Conservation (phyloP, 2,113 vertebrate species). For the Hippoglossus stenolepis region DNA sequence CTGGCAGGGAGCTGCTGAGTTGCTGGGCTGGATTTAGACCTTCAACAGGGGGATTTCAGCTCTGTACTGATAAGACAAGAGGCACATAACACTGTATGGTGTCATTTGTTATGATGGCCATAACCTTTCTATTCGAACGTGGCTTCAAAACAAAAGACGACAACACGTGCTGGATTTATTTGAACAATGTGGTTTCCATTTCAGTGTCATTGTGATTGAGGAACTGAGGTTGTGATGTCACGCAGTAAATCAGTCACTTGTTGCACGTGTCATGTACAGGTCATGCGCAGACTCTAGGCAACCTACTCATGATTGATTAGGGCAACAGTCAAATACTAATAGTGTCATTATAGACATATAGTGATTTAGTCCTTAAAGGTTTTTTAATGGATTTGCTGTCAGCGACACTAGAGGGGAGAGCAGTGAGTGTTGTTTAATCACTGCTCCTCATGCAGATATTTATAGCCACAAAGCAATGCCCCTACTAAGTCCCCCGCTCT, state of each 20-base stretch:
- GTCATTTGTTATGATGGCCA: slow-evolving; percentile 20
- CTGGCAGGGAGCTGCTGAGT: slow-evolving; percentile 60
- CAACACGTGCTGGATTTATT: neutral
- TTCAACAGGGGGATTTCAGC: slow-evolving; percentile 60
- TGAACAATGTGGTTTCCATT: neutral
- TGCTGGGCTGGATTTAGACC: slow-evolving; percentile 79
- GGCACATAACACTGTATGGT: slow-evolving; percentile 14
- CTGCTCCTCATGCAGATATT: slow-evolving; percentile 57
- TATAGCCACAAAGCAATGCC: slow-evolving; percentile 76
- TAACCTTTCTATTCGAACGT: slow-evolving; percentile 35
- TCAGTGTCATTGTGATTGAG: neutral
- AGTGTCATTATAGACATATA: neutral
- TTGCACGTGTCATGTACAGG: neutral
- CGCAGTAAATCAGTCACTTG: neutral
- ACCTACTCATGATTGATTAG: neutral
- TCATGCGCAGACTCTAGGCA: neutral
- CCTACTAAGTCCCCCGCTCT: slow-evolving; percentile 67
- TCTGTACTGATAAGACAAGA: slow-evolving; percentile 60
- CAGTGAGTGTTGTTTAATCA: slow-evolving; percentile 53
- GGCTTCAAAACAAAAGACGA: neutral
- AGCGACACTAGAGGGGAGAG: slow-evolving; percentile 13
- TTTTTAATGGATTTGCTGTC: slow-evolving; percentile 49
- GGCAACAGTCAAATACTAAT: neutral
- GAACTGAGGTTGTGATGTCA: neutral
- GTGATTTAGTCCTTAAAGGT: slow-evolving; percentile 41